Evolutionary conservation across 2,888 invertebrate species (phyloP).

Genomic region (Horisme vitalbata): DNA sequence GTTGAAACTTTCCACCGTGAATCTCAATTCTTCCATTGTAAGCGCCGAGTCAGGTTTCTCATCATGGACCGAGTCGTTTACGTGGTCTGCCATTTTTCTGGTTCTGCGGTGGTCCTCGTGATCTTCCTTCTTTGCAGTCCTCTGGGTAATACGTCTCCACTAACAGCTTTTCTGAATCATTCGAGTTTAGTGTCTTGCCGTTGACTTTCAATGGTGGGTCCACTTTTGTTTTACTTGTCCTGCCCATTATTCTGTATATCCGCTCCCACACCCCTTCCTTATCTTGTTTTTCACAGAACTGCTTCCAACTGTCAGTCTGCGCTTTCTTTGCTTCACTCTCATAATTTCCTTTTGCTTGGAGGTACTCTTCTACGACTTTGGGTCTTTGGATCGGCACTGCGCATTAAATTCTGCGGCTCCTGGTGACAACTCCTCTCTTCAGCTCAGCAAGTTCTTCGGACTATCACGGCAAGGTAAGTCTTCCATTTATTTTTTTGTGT

Average conservation of each 20-base stretch:
- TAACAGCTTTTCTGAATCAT: conserved; percentile 1
- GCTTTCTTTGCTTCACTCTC: conserved; percentile 7
- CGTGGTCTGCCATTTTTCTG: too few relatives aligned
- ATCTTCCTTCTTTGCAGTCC: too few relatives aligned
- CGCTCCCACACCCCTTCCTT: neutral
- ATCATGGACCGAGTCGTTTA: conserved; percentile 7
- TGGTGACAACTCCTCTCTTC: too few relatives aligned
- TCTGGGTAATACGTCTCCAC: conserved; percentile 13
- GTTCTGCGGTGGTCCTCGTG: too few relatives aligned
- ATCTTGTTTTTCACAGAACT: conserved; percentile 1
- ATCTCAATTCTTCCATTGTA: conserved; percentile 11
- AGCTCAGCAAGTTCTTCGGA: too few relatives aligned
- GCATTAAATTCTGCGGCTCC: too few relatives aligned
- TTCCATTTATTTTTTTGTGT: too few relatives aligned
- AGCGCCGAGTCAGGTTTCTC: conserved; percentile 24
- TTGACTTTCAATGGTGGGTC: neutral
- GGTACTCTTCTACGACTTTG: too few relatives aligned
- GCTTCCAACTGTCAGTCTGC: too few relatives aligned
- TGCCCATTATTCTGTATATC: conserved; percentile 9
- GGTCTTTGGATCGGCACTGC: too few relatives aligned
- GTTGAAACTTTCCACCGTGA: conserved; percentile 10
- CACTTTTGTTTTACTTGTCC: neutral
- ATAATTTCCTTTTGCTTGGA: conserved; percentile 28
- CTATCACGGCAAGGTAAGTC: too few relatives aligned
- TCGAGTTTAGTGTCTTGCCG: too few relatives aligned